Percentiles rank a stretch among this genome's conserved stretches.
These are phyloP conservation scores for Gallinago media DNA, from an alignment of 2,113 vertebrate genomes.

Conservation along the genomic window DNA sequence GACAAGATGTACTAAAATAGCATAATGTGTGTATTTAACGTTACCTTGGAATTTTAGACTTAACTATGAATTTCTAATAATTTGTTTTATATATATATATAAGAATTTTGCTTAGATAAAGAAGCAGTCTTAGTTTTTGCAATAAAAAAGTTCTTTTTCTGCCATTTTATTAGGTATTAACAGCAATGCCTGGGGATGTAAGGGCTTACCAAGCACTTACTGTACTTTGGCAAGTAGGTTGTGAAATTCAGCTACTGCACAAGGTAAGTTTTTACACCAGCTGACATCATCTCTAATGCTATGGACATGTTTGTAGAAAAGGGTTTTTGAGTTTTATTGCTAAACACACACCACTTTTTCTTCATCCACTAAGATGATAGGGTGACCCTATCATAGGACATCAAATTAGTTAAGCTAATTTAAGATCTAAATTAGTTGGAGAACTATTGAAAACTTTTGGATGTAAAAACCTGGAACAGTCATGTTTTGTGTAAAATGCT, in stretches of 20 bases:
- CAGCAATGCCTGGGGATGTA: constrained; percentile 71
- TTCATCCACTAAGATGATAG: too few relatives aligned
- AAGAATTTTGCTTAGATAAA: neutral
- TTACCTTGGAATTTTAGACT: neutral
- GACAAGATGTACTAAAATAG: neutral
- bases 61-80: neutral
- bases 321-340: neutral
- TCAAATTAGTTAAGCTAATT: neutral
- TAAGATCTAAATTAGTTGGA: neutral
- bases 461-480: neutral
- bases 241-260: constrained; percentile 88
- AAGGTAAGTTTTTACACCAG: constrained; percentile 77
- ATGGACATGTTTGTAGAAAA: neutral
- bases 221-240: constrained; percentile 89
- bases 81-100: neutral
- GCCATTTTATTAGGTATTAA: constrained; percentile 79
- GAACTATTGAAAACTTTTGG: neutral
- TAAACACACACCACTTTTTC: too few relatives aligned
- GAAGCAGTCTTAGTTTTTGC: neutral
- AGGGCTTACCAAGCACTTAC: constrained; percentile 80
- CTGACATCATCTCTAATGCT: constrained; percentile 30
- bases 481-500: neutral
- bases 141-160: neutral
- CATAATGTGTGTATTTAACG: neutral
- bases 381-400: too few relatives aligned